phyloP scores from a whole-genome alignment of 2,113 vertebrate genomes.

The Aplodontia rufa region DNA sequence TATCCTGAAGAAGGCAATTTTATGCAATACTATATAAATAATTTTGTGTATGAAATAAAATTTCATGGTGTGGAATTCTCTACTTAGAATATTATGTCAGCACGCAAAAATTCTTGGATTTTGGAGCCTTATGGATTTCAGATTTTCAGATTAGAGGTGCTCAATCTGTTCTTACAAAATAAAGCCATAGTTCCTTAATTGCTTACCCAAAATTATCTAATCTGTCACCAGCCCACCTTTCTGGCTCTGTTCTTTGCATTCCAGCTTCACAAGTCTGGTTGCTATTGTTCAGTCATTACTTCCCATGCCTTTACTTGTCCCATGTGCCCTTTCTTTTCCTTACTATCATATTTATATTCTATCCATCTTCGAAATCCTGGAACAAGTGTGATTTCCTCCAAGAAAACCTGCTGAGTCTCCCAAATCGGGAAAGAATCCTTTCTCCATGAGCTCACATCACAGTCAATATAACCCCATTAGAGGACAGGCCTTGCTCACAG shows the following conservation, averaged over 20 bases:
- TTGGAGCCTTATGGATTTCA: not conserved
- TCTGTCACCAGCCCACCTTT: not conserved
- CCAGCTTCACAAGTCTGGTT: not conserved
- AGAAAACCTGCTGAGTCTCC: not conserved
- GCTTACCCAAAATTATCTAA: not conserved
- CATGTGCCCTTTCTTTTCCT: not conserved
- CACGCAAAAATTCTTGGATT: not conserved
- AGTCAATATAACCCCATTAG: not conserved
- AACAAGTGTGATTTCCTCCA: not conserved
- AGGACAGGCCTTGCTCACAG: not conserved
- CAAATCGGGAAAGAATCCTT: not conserved
- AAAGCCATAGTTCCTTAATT: not conserved
- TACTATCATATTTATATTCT: not conserved
- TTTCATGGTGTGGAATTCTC: not conserved
- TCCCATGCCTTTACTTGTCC: not conserved
- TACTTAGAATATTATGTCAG: not conserved
- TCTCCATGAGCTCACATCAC: not conserved
- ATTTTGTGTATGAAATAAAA: not conserved
- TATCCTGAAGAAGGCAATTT: not conserved
- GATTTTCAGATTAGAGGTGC: not conserved
- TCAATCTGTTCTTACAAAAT: not conserved
- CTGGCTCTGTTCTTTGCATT: not conserved
- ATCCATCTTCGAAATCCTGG: not conserved
- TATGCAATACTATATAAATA: not conserved
- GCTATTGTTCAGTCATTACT: not conserved